Evolutionary conservation across 2,113 vertebrate genomes (phyloP).

Genomic region (Sterrhoptilus dennistouni): DNA sequence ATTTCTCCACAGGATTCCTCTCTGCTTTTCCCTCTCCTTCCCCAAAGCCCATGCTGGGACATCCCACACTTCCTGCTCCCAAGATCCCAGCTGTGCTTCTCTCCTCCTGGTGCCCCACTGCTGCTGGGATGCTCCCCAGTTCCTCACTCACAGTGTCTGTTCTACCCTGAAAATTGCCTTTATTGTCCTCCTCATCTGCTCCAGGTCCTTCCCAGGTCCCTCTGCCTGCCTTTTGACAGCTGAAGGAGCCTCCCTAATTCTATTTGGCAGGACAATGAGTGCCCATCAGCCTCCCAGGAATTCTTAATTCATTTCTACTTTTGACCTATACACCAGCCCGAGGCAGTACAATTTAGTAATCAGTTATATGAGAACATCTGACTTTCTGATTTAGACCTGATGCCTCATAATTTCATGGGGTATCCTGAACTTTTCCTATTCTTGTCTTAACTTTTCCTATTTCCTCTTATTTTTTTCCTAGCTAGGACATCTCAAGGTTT

Average conservation of each 20-base stretch:
- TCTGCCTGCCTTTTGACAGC: neutral
- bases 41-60: rapidly evolving
- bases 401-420: neutral
- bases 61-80: neutral
- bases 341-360: neutral
- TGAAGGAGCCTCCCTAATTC: slow-evolving; percentile 3
- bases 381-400: neutral
- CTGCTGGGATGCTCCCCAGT: neutral
- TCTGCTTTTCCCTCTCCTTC: neutral
- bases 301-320: slow-evolving; percentile 23
- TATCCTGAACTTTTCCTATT: neutral
- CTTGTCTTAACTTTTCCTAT: neutral
- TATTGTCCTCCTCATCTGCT: neutral
- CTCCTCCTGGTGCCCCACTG: neutral
- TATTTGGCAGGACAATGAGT: neutral
- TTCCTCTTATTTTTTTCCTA: neutral
- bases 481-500: neutral
- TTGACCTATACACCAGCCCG: neutral
- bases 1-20: neutral
- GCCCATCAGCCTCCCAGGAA: slow-evolving; percentile 21
- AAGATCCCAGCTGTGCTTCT: neutral
- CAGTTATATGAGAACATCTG: neutral
- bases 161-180: neutral
- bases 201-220: neutral
- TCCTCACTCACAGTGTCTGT: neutral